Evolutionary conservation across 2,888 invertebrate species (phyloP), one percentile per base, ranked within the genome.

Genomic region (Fragum sueziense): DNA sequence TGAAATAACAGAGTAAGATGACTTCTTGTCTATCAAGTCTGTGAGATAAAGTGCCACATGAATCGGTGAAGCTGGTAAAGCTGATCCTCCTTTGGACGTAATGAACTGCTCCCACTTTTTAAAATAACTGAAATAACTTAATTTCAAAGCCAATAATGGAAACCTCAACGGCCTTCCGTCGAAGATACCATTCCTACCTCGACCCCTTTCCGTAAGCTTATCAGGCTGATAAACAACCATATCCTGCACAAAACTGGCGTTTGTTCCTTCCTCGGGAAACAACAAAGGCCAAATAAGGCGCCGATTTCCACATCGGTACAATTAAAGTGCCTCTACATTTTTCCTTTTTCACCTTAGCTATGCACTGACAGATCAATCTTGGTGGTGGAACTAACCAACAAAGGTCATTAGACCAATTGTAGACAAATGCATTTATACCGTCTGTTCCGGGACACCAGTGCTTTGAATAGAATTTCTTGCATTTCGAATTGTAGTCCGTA

Each of bases 331-430:
- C 61, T n/a, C 27, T 37, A 51, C 76, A 73, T 25, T 77, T 76
- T 4, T 74, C 74, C 29, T 52, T 33, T 17, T 47, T 25, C 3
- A 70, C 47, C 57, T 85, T 85, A 3, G 37, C 41, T 1, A 85
- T 62, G 51, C 69, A 73, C 14, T 72, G 4, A 2, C 17, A 29
- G 4, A 79, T 57, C n/a, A 85, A 51, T 4, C 77, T 65, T 14
- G 79, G 80, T 11, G 82, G 81, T 1, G 82, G 82, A 4, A 85
- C 85, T 7, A 82, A 41, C 82, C 82, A 85, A 54, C 78, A 79
- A 41, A 77, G 75, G 4, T 77, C 52, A 0, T 41, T 52, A 31
- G 22, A 17, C 80, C 82, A 85, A n/a, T 9, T 6, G 0, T 70
- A 59, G 0, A 20, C 51, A 61, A 85, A 79, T 25, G 75, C 72